A percentile compares a stretch with the other conserved stretches of the same genome.
Conservation (phyloP, 2,113 vertebrate genomes). For the Otolemur garnettii region DNA sequence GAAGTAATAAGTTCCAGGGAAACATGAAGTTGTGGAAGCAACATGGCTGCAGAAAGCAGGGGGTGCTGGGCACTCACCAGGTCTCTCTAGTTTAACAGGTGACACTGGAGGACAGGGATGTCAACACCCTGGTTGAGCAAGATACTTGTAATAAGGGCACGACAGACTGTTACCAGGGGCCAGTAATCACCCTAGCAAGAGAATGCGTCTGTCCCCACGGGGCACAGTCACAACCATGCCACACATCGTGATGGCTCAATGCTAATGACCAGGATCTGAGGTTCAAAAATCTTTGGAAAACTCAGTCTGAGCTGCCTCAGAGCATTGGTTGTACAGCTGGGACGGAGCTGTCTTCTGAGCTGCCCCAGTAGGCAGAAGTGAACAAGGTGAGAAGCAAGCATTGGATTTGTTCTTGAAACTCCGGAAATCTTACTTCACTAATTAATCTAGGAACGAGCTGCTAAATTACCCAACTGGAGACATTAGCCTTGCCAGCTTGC, state of each 20-base stretch:
- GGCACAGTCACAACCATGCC: neutral
- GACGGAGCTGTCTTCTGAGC: neutral
- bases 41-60: too few relatives aligned
- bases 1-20: neutral
- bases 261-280: neutral
- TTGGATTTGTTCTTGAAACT: neutral
- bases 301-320: neutral
- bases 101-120: neutral
- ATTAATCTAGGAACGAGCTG: constrained; percentile 12
- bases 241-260: neutral
- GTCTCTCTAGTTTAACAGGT: neutral
- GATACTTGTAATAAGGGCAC: neutral
- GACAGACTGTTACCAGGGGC: neutral
- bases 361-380: neutral
- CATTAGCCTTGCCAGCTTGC: neutral
- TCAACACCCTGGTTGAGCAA: neutral
- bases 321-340: neutral
- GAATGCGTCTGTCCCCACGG: rapidly evolving
- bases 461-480: constrained; percentile 1
- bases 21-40: neutral
- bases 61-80: neutral
- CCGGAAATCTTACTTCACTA: neutral
- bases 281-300: constrained; percentile 14
- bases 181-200: neutral
- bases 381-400: neutral